phyloP scores from a whole-genome alignment of 1,140 invertebrate species.

The Frieseomelitta varia region DNA sequence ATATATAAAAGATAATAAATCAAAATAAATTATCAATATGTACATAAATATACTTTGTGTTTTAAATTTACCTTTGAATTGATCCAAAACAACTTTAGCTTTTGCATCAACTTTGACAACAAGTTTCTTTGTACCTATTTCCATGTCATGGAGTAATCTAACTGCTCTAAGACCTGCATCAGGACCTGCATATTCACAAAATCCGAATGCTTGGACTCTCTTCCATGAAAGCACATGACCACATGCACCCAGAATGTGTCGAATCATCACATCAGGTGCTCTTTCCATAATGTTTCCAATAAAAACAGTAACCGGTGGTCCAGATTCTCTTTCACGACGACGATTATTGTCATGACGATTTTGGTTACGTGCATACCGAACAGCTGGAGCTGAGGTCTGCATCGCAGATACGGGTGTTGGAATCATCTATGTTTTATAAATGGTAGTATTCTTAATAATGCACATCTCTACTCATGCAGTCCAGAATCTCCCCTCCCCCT shows the following conservation, averaged over 20 bases:
- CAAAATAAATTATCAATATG: not conserved
- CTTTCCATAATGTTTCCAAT: conserved; percentile 98
- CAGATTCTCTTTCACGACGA: conserved; percentile 81
- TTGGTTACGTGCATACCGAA: conserved; percentile 77
- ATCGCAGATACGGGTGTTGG: conserved; percentile 81
- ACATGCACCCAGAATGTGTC: conserved; percentile 94
- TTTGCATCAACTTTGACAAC: conserved; percentile 99
- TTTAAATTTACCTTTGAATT: conserved; percentile 89
- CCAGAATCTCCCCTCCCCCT: conserved; percentile 57
- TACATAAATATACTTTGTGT: too few relatives aligned
- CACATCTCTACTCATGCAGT: conserved; percentile 71
- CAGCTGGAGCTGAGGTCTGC: conserved; percentile 81
- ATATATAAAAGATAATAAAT: not conserved
- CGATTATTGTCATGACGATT: conserved; percentile 76
- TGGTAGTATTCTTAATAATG: conserved; percentile 70
- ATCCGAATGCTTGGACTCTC: conserved; percentile 98
- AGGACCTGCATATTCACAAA: conserved; percentile 97
- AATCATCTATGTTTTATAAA: conserved; percentile 78
- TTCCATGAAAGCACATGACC: conserved; percentile 98
- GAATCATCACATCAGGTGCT: conserved; percentile 96
- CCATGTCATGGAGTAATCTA: conserved; percentile 95
- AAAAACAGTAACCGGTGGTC: conserved; percentile 98
- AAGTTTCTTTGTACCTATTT: conserved; percentile 96
- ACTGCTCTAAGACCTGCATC: conserved; percentile 97
- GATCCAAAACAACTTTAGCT: conserved; percentile 96